Conservation (phyloP, 2,888 invertebrate genomes). For the Tetragonisca angustula region DNA sequence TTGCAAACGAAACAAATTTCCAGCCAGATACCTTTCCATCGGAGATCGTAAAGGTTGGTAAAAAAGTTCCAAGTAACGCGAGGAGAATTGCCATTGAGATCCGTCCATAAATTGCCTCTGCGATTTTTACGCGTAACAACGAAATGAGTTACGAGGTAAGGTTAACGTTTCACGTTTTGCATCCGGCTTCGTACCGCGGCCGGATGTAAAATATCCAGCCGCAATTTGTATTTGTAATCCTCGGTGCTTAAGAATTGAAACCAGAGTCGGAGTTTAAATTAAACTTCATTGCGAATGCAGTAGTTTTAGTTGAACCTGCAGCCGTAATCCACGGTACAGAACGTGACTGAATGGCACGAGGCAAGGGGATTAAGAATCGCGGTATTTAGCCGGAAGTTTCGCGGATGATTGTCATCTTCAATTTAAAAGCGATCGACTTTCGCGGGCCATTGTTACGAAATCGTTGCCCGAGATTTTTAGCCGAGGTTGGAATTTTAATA, state of each 20-base stretch:
- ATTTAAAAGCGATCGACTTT: neutral
- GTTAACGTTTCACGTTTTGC: no score
- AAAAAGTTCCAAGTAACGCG: no score
- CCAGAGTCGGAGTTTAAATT: neutral
- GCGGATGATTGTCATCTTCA: neutral
- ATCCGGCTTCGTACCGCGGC: neutral
- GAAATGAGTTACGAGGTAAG: neutral
- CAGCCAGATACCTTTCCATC: no score
- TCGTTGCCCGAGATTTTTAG: neutral
- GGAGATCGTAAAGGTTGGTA: no score
- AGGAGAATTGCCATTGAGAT: no score
- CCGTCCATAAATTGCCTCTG: neutral
- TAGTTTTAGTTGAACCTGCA: neutral
- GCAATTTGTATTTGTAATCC: constrained; percentile 8
- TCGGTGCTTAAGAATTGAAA: constrained; percentile 7
- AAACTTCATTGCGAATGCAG: neutral
- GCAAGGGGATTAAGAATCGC: neutral
- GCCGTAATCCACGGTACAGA: neutral
- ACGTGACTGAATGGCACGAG: neutral
- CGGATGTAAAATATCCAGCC: neutral
- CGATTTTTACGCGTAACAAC: neutral
- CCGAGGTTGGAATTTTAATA: neutral
- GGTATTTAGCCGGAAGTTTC: neutral
- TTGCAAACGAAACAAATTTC: no score
- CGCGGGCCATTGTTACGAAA: neutral